Conservation (phyloP, 2,113 vertebrate species). For the Gambusia holbrooki region DNA sequence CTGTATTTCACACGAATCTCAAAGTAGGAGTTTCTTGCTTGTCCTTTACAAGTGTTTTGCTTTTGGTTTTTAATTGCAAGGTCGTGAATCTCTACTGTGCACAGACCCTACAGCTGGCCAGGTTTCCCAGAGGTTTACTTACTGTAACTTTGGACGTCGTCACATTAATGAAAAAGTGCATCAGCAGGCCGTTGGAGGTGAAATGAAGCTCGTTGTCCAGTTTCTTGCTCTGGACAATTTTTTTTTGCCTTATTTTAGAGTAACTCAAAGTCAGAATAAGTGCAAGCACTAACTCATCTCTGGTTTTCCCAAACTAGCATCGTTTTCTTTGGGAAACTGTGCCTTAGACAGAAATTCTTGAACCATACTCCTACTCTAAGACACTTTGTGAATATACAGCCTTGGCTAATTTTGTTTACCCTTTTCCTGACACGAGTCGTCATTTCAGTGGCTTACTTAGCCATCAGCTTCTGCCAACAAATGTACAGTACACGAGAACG, state of each 20-base stretch:
- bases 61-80: constrained; percentile 9
- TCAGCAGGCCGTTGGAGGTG: neutral
- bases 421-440: constrained; percentile 25
- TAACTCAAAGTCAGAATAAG: constrained; percentile 20
- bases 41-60: constrained; percentile 11
- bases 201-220: constrained; percentile 8
- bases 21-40: constrained; percentile 42
- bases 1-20: constrained; percentile 42
- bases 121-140: constrained; percentile 54
- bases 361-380: constrained; percentile 52
- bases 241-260: constrained; percentile 25
- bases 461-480: constrained; percentile 71
- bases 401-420: constrained; percentile 37
- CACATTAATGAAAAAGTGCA: constrained; percentile 24
- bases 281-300: constrained; percentile 10
- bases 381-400: constrained; percentile 36
- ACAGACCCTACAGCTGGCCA: constrained; percentile 27
- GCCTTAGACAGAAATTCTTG: constrained; percentile 47
- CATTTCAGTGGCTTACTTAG: constrained; percentile 47
- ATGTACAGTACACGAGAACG: constrained; percentile 65
- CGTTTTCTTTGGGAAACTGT: constrained; percentile 56
- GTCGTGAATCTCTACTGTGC: constrained; percentile 18
- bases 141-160: constrained; percentile 15
- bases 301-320: constrained; percentile 19
- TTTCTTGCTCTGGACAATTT: constrained; percentile 12